Evolutionary conservation across 2,113 vertebrate genomes (phyloP).

Genomic region (Peromyscus polionotus): DNA sequence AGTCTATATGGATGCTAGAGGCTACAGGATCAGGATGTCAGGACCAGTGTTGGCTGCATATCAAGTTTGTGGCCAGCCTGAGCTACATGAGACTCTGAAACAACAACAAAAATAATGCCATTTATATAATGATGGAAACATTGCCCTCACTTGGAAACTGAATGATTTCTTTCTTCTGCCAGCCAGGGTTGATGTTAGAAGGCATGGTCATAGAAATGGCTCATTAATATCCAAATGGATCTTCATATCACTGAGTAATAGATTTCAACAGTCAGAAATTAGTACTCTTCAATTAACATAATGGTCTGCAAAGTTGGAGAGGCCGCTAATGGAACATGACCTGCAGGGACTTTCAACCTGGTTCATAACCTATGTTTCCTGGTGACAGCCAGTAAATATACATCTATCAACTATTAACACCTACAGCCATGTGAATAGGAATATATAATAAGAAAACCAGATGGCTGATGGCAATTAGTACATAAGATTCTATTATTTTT

Average conservation of each 20-base stretch:
- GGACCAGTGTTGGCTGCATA: not conserved
- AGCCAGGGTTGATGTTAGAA: not conserved
- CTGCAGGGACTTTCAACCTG: not conserved
- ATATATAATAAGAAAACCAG: not conserved
- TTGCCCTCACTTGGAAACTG: not conserved
- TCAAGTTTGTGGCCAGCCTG: not conserved
- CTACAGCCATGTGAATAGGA: not conserved
- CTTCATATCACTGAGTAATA: not conserved
- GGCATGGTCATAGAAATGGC: not conserved
- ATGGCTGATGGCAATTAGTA: not conserved
- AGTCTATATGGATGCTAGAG: not conserved
- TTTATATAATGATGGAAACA: not conserved
- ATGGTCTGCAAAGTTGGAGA: not conserved
- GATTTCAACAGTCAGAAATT: not conserved
- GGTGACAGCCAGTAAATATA: not conserved
- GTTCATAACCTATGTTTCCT: constrained; percentile 13
- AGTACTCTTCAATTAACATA: not conserved
- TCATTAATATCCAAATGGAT: not conserved
- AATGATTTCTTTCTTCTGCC: not conserved
- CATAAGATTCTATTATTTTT: not conserved
- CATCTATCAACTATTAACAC: not conserved
- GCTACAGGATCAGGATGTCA: not conserved
- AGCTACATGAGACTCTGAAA: not conserved
- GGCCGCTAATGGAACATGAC: not conserved
- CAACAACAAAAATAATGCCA: not conserved